Evolutionary conservation across 2,888 invertebrate genomes (phyloP).

Genomic region (Alsophila aescularia): DNA sequence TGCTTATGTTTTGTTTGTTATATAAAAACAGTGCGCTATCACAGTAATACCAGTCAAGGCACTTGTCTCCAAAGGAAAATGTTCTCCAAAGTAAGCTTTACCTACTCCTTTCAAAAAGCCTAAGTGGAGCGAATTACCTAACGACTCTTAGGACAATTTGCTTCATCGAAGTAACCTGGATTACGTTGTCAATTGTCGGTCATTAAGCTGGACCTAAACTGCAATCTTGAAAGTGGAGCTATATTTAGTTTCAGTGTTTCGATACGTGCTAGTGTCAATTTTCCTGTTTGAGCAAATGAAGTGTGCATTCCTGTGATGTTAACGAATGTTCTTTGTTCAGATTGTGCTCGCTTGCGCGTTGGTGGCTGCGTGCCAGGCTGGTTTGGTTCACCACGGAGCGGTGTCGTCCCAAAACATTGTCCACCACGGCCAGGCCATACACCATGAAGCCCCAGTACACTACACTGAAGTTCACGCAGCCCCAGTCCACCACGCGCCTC

Average conservation of each 20-base stretch:
- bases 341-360: conserved; percentile 66
- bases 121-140: conserved; percentile 50
- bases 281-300: background rate
- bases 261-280: background rate
- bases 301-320: background rate
- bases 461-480: conserved; percentile 54
- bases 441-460: conserved; percentile 67
- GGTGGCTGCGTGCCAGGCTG: conserved; percentile 70
- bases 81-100: conserved; percentile 80
- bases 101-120: conserved; percentile 46
- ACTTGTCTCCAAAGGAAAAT: conserved; percentile 78
- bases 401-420: conserved; percentile 79
- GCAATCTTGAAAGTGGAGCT: conserved; percentile 19
- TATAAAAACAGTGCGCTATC: conserved; percentile 80
- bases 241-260: conserved; percentile 11
- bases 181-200: conserved; percentile 43
- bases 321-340: conserved; percentile 44
- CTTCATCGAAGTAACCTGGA: conserved; percentile 40
- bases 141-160: conserved; percentile 48
- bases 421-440: conserved; percentile 67
- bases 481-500: conserved; percentile 43
- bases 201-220: conserved; percentile 29
- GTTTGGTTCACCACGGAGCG: conserved; percentile 72
- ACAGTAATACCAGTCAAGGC: conserved; percentile 74
- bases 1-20: conserved; percentile 79